Base-by-base conservation (phyloP, 1,140 invertebrate genomes). In the Leptinotarsa defecta region DNA sequence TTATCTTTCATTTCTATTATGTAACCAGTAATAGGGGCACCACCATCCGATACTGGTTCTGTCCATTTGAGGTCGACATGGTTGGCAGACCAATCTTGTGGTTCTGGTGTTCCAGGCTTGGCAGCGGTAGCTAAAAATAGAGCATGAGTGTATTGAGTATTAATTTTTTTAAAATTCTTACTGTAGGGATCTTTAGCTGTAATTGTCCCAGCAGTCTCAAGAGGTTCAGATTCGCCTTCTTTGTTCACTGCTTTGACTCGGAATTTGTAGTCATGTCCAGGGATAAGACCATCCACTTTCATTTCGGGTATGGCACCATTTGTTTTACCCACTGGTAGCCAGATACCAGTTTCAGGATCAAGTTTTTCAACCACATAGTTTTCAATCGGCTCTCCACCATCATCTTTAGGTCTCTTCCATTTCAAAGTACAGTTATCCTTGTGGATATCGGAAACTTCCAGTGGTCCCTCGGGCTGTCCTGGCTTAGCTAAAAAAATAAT, bases 351-450 rank as follows among this genome's bases (percentile, higher is more conserved):
- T 78, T 96, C 95, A 4, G 94, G 91, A 87, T 97, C 96, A 85
- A 94, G 94, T 86, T 99, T 99, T 86, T 99, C 98, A 17, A 99
- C 93, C 64, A 98, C 88, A 86, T 99, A 99, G 49, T 92, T 93
- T 82, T 97, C 95, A 79, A 99, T 93, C 3, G 96, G 96, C 84
- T 97, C 94, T 13, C 98, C 98, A 74, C 98, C 98, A 86, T 99
- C 97, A 86, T 99, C 98, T 84, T 96, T 98, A 1, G 97, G 97
- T 86, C 95, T 93, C 84, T 98, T 98, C 98, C 98, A 99, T 84
- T 96, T 96, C 3, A 99, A 89, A 73, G 94, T 98, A 86, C 96
- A 97, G 49, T 95, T 95, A 79, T 99, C 96, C 80, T 97, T 98
- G 88, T 95, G 91, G 64, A 99, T 91, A 83, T 98, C 96, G 2